Conservation (phyloP, 2,113 vertebrate species). For the Macaca mulatta region DNA sequence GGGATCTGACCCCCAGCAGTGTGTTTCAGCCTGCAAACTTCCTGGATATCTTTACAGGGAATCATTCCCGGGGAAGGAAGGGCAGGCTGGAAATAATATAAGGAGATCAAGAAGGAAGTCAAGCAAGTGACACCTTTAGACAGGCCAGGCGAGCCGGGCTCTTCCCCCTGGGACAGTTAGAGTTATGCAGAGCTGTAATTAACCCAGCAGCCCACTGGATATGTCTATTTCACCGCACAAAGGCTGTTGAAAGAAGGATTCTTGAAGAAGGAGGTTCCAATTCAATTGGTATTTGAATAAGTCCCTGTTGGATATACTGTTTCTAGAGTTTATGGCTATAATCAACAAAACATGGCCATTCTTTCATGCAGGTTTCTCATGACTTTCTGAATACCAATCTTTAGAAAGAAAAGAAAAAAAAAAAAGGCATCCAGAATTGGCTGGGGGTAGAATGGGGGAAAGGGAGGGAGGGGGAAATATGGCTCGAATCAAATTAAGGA, state of each 20-base stretch:
- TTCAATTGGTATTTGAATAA: conserved; percentile 75
- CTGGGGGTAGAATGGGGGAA: not conserved
- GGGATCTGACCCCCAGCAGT: conserved; percentile 57
- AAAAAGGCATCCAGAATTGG: not conserved
- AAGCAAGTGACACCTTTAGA: conserved; percentile 77
- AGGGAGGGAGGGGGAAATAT: not conserved
- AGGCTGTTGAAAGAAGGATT: conserved; percentile 77
- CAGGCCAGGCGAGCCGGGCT: conserved; percentile 43
- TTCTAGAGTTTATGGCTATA: conserved; percentile 74
- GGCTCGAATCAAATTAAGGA: conserved; percentile 41
- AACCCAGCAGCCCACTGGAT: conserved; percentile 74
- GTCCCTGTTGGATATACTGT: conserved; percentile 73
- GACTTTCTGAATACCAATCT: conserved; percentile 60
- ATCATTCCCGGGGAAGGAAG: conserved; percentile 58
- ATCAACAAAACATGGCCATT: conserved; percentile 76
- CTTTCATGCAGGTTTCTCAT: conserved; percentile 66
- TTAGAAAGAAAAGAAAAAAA: conserved; percentile 23
- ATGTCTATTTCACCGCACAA: conserved; percentile 67
- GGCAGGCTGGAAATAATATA: conserved; percentile 71
- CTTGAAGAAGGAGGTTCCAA: conserved; percentile 74
- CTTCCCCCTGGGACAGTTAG: conserved; percentile 48
- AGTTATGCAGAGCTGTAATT: conserved; percentile 77
- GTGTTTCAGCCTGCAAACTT: conserved; percentile 49
- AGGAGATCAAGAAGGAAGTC: conserved; percentile 76
- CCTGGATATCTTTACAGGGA: conserved; percentile 68